Base-by-base conservation (phyloP, 2,113 vertebrate genomes). In the Podarcis cretensis region DNA sequence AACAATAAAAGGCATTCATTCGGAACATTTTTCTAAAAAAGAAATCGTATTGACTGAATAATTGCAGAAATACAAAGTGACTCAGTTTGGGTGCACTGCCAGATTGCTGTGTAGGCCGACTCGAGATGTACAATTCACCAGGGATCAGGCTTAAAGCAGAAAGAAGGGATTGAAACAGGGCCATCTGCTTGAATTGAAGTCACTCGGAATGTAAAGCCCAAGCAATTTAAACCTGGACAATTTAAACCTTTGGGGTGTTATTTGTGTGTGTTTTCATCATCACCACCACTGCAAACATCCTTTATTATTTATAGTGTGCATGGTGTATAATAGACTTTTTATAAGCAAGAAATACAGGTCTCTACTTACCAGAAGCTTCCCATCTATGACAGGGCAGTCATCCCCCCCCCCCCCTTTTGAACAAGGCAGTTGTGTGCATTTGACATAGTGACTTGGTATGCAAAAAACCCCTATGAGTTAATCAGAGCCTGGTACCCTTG, bases 1-100 rank as follows among this genome's bases (percentile, higher is more conserved):
- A 43, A 48, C 77, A 80, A 87, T 54, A 48, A 59, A 71, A 87
- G 43, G 32, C 85, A 87, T 80, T 87, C 43, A 57, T 71, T 80
- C 79, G 77, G 66, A 87, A 87, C 77, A 80, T 87, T 80, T 79
- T 87, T 20, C 48, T 48, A 48, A 48, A 48, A 48, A 48, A 48
- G 48, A 48, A 48, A 71, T 83, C 25, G 5, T 80, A 57, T 71
- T 87, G 78, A 79, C 85, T 27, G 43, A 80, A 54, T 76, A 80
- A 79, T 35, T 57, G 65, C 85, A 87, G 68, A 80, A 71, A 87
- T 80, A 69, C 43, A 87, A 80, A 80, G 79, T 80, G 85, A 87
- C 77, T 80, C 76, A 80, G 10, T 54, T 87, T 80, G 77, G 76
- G 77, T 57, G 25, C 77, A 57, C 63, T 87, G 85, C 76, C 77